These are phyloP conservation scores for Antheraea pernyi DNA, from an alignment of 1,140 invertebrate genomes.

Conservation along the genomic window DNA sequence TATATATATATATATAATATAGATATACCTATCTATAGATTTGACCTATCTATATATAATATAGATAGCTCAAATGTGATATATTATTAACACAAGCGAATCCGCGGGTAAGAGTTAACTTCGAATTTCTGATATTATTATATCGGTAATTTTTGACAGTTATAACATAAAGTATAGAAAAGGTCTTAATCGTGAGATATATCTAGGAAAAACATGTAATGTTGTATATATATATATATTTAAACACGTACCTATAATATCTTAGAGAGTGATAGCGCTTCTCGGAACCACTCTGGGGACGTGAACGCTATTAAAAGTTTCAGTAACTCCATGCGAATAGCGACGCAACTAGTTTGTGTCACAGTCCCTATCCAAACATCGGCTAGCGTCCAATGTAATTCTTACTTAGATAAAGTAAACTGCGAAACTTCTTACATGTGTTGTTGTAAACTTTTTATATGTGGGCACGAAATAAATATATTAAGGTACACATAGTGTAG, in stretches of 20 bases:
- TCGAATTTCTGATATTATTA: no score
- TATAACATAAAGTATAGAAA: no score
- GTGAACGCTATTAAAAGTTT: constrained; percentile 72
- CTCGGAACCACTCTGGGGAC: constrained; percentile 39
- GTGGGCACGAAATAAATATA: background rate
- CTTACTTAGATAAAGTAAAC: constrained; percentile 13
- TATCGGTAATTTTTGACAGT: no score
- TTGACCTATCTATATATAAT: no score
- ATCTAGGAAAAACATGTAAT: no score
- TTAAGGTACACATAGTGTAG: no score
- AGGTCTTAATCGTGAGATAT: no score
- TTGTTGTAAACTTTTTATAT: background rate
- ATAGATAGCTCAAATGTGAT: no score
- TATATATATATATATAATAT: no score
- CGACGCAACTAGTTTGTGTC: constrained; percentile 58
- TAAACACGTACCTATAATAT: background rate
- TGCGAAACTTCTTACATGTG: background rate
- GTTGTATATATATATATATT: background rate
- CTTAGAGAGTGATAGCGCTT: background rate
- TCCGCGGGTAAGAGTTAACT: no score
- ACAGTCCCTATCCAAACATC: constrained; percentile 27
- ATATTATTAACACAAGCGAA: no score
- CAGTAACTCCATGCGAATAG: constrained; percentile 48
- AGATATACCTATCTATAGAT: no score
- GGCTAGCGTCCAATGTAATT: constrained; percentile 24